Percentiles rank a stretch among this genome's conserved stretches.
Evolutionary conservation across 2,113 vertebrate species (phyloP).

Genomic region (Perognathus longimembris): DNA sequence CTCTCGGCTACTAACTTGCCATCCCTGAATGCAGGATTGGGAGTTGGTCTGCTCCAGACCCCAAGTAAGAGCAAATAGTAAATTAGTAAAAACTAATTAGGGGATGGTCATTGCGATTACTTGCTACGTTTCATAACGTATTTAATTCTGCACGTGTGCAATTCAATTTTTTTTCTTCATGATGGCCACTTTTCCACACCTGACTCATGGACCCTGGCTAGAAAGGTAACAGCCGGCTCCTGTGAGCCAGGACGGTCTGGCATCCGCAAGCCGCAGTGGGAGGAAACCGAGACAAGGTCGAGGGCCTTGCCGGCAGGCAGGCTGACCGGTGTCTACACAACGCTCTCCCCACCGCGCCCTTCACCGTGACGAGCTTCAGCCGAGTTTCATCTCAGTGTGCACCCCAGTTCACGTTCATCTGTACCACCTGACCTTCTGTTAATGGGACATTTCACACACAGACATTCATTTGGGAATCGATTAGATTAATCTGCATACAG

Average conservation of each 20-base stretch:
- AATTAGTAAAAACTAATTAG: background rate
- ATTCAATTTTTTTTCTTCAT: background rate
- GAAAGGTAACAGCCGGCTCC: background rate
- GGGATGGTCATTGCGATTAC: background rate
- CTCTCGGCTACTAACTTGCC: background rate
- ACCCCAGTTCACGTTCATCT: background rate
- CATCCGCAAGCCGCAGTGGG: accelerated
- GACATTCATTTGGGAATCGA: slow-evolving; percentile 16
- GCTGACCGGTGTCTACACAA: background rate
- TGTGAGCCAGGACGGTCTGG: background rate
- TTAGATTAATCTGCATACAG: background rate
- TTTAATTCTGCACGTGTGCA: background rate
- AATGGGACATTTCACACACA: slow-evolving; percentile 4
- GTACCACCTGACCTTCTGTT: slow-evolving; percentile 17
- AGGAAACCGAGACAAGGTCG: background rate
- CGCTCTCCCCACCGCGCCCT: background rate
- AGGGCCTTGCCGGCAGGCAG: too few relatives aligned
- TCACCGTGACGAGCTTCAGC: background rate
- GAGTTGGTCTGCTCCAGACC: background rate
- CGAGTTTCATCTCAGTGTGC: background rate
- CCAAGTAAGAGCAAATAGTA: background rate
- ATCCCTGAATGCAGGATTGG: accelerated
- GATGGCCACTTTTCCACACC: background rate
- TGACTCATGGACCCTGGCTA: background rate
- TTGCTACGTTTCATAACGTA: background rate